Base-by-base conservation (phyloP, 2,113 vertebrate genomes). In the Shinisaurus crocodilurus region DNA sequence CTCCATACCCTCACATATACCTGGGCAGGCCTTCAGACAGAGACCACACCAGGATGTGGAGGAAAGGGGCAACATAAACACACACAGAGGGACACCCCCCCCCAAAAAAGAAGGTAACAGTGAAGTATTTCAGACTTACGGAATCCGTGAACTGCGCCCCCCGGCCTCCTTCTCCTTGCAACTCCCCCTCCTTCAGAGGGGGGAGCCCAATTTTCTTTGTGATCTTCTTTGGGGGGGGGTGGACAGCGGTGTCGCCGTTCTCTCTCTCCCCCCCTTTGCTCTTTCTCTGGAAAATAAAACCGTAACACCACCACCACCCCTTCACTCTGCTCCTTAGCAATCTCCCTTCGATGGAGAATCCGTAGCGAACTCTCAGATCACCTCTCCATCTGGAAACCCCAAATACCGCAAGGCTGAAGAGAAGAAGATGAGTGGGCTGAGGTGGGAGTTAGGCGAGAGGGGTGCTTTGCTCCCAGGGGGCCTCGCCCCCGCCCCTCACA, bases 61-160 rank as follows among this genome's bases (percentile, higher is more conserved):
- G n/a, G 34, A 13, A 63, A 60, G n/a, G 5, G 43, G 40, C 2
- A 45, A 12, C 29, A 48, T 2, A 79, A 15, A 69, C 29, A 45
- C 57, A 69, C 29, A 45, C 57, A 75, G 48, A 70, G n/a, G 32
- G 1, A 7, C 1, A 1, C 10, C 12, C 4, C 25, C 20, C 27
- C 32, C 37, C 77, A 45, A 10, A 29, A 40, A 60, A 43, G 50
- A 27, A 29, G 29, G 13, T 7, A 76, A 76, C 5, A 63, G 67
- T 16, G 10, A 75, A 75, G 54, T 67, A 27, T 29, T 74, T 70
- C 40, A 67, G 85, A 88, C 90, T 91, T 88, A 88, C 90, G 90
- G 86, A 83, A 88, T 79, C 90, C 80, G 90, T 83, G 90, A 76
- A 77, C 86, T 67, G 90, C 70, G 85, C 80, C 57, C 67, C 48